Conservation (phyloP, 2,797 vertebrate genomes). For the Agapornis canus region DNA sequence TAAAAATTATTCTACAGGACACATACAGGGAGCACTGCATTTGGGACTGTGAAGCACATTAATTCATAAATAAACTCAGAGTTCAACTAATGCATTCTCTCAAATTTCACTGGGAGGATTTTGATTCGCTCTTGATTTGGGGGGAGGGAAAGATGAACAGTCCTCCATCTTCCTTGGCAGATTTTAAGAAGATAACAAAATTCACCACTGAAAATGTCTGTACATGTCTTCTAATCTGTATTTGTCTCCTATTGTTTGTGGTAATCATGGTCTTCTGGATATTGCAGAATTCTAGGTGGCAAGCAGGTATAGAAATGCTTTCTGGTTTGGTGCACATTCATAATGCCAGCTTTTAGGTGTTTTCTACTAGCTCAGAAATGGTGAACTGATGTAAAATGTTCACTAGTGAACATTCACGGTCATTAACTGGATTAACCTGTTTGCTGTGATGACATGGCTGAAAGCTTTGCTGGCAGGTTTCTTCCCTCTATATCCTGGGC, state of each 20-base stretch:
- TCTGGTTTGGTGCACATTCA: background rate
- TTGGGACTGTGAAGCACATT: background rate
- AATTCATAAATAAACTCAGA: background rate
- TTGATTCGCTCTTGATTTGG: background rate
- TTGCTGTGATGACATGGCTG: accelerated
- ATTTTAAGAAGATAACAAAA: background rate
- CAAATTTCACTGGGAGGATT: background rate
- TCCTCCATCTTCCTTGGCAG: background rate
- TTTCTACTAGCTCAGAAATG: background rate
- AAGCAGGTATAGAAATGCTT: background rate
- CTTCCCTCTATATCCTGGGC: background rate
- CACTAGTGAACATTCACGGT: accelerated
- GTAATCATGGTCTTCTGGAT: accelerated
- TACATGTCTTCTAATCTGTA: accelerated
- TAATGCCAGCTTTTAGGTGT: background rate
- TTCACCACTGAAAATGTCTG: background rate
- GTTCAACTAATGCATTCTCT: background rate
- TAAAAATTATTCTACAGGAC: background rate
- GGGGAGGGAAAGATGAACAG: background rate
- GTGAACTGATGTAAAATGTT: background rate
- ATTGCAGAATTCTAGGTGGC: accelerated
- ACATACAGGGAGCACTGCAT: background rate
- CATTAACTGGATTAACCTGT: accelerated
- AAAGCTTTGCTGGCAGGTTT: background rate
- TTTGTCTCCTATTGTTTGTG: background rate